Conservation (phyloP, 2,113 vertebrate genomes). For the Erinaceus europaeus region DNA sequence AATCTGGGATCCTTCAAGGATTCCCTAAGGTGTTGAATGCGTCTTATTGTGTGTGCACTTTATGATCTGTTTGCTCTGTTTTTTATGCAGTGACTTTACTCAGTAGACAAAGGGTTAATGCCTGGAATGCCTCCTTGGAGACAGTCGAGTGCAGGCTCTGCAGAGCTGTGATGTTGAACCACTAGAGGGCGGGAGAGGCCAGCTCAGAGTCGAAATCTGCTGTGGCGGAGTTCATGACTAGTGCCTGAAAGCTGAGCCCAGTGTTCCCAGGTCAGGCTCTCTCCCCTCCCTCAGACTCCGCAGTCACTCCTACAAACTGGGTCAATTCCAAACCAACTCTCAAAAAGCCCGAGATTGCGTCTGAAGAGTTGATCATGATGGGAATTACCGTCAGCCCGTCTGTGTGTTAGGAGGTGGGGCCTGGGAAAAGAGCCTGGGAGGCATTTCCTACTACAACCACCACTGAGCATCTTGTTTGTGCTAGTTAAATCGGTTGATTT, state of each 20-base stretch:
- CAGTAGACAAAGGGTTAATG: too few relatives aligned
- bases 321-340: not conserved
- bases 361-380: not conserved
- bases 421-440: too few relatives aligned
- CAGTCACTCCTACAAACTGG: not conserved
- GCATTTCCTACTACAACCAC: too few relatives aligned
- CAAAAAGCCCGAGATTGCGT: not conserved
- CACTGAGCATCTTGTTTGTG: too few relatives aligned
- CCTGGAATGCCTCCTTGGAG: too few relatives aligned
- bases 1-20: not conserved
- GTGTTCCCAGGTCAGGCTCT: not conserved
- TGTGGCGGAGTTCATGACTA: too few relatives aligned
- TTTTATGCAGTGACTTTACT: too few relatives aligned
- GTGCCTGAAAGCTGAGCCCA: not conserved
- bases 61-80: not conserved
- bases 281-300: not conserved
- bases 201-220: slow-evolving; percentile 44
- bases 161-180: too few relatives aligned
- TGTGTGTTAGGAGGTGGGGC: not conserved
- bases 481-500: too few relatives aligned
- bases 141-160: too few relatives aligned
- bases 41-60: not conserved
- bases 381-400: not conserved
- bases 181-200: slow-evolving; percentile 74
- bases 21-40: not conserved